Conservation (phyloP, 2,888 invertebrate species). For the Isotomurus palustris region DNA sequence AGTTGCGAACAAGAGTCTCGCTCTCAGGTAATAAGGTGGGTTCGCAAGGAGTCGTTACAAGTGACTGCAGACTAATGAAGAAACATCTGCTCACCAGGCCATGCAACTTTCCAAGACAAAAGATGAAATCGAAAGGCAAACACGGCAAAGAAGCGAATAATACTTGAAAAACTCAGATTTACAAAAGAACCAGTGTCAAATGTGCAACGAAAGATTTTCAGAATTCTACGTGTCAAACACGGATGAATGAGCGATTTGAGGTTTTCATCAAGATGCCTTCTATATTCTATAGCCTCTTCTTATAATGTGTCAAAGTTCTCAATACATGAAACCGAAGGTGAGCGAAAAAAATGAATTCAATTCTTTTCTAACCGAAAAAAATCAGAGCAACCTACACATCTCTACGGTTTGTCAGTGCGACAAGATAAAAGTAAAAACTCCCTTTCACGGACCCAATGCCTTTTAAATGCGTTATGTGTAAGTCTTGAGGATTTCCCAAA, state of each 20-base stretch:
- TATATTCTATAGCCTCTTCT: background rate
- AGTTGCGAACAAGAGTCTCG: too few species aligned
- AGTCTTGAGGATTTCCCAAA: too few species aligned
- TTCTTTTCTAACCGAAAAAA: conserved; percentile 6
- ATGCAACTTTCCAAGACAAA: conserved; percentile 11
- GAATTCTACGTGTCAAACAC: conserved; percentile 12
- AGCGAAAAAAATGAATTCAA: conserved; percentile 11
- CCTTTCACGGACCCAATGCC: too few species aligned
- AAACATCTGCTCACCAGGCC: conserved; percentile 10
- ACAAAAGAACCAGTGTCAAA: conserved; percentile 8
- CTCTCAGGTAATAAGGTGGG: too few species aligned
- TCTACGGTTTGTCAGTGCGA: background rate
- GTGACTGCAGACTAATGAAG: background rate
- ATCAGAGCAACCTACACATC: background rate
- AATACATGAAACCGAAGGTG: too few species aligned
- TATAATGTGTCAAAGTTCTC: background rate
- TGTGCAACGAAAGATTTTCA: background rate
- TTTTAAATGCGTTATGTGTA: too few species aligned
- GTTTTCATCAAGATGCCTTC: too few species aligned
- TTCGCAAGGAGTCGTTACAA: conserved; percentile 7
- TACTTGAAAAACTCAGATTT: conserved; percentile 12
- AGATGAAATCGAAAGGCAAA: conserved; percentile 14
- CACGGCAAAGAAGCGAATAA: too few species aligned
- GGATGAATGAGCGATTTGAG: conserved; percentile 16
- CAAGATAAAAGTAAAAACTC: background rate